These are phyloP conservation scores for Anguilla rostrata DNA, from an alignment of 2,113 vertebrate species.

Conservation along the genomic window DNA sequence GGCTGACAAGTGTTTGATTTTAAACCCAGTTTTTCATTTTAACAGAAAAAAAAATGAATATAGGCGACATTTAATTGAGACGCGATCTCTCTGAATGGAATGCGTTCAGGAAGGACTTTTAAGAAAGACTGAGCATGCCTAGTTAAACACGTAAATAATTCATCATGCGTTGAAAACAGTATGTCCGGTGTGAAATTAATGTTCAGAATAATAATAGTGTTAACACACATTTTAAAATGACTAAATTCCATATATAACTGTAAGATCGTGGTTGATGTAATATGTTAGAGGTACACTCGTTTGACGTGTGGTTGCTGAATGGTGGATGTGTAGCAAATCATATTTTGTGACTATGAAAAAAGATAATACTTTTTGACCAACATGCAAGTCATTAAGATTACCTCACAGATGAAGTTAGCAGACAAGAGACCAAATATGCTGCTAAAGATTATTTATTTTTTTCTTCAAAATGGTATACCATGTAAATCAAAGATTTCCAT, in stretches of 20 bases:
- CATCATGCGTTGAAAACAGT: conserved; percentile 20
- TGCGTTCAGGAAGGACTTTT: background rate
- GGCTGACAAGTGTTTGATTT: background rate
- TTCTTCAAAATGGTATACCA: conserved; percentile 35
- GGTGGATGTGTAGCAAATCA: conserved; percentile 34
- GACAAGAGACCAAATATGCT: conserved; percentile 11
- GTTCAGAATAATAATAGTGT: conserved; percentile 4
- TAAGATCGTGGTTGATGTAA: conserved; percentile 6
- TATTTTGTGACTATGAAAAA: conserved; percentile 15
- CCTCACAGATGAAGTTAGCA: conserved; percentile 32
- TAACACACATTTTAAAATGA: background rate
- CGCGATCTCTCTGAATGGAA: background rate
- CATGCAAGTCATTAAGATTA: conserved; percentile 43
- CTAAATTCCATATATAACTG: conserved; percentile 10
- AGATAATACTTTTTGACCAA: conserved; percentile 24
- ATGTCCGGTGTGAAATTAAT: conserved; percentile 18
- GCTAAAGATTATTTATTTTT: conserved; percentile 26
- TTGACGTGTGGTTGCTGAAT: conserved; percentile 31
- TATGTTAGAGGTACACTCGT: conserved; percentile 22
- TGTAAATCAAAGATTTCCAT: conserved; percentile 31
- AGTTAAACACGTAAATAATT: conserved; percentile 11
- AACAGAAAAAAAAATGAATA: background rate
- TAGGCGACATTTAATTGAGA: background rate
- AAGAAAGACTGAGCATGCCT: conserved; percentile 3
- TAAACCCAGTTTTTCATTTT: background rate